These are phyloP conservation scores for Drosophila phalerata DNA, from an alignment of 2,888 invertebrate species.

Conservation along the genomic window DNA sequence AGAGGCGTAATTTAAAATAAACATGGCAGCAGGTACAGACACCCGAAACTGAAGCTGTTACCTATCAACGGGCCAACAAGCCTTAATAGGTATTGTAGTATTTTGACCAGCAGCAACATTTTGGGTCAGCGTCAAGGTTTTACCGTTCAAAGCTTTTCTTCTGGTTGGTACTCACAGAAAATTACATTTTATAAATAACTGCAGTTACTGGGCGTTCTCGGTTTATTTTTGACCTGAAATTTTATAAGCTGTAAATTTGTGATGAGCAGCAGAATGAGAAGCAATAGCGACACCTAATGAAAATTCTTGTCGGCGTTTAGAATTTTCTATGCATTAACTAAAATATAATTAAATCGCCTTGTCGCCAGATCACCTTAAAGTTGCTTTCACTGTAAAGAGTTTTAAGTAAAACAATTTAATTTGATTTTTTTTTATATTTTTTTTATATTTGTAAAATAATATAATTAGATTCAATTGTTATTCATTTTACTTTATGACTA, in stretches of 20 bases:
- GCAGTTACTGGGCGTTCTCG: constrained; percentile 27
- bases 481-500: not conserved
- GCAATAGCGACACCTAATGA: constrained; percentile 50
- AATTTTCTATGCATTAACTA: constrained; percentile 59
- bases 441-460: no score
- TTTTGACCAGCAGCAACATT: constrained; percentile 50
- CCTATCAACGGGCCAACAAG: constrained; percentile 58
- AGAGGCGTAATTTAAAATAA: constrained; percentile 60
- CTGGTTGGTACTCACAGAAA: constrained; percentile 37
- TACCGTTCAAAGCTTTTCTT: constrained; percentile 23
- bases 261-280: constrained; percentile 57
- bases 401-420: constrained; percentile 1
- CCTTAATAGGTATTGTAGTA: constrained; percentile 51
- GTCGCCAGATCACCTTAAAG: constrained; percentile 9
- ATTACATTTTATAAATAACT: constrained; percentile 62
- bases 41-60: constrained; percentile 33
- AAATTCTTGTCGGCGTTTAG: constrained; percentile 52
- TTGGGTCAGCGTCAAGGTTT: constrained; percentile 71
- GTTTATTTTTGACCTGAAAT: constrained; percentile 47
- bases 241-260: constrained; percentile 68
- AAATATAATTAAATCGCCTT: constrained; percentile 62
- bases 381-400: not conserved
- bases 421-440: no score
- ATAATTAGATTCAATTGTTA: not conserved
- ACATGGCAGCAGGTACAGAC: constrained; percentile 35